Conservation (phyloP, 2,797 vertebrate genomes). For the Acipenser ruthenus region DNA sequence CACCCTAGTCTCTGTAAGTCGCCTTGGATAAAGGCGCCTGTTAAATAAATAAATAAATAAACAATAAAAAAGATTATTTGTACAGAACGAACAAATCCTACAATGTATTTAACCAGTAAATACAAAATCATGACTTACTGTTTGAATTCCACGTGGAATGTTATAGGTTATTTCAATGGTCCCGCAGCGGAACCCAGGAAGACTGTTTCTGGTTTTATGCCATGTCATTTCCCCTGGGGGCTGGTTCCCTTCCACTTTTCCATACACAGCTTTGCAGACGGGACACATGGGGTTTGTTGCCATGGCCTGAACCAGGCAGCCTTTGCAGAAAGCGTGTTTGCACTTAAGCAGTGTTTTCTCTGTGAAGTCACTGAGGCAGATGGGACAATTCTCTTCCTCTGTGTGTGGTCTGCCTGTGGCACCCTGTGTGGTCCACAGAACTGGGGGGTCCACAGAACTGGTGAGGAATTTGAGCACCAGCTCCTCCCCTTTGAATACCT, state of each 20-base stretch:
- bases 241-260: constrained; percentile 45
- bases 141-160: constrained; percentile 37
- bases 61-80: too few species aligned
- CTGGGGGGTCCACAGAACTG: not conserved
- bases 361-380: constrained; percentile 40
- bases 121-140: constrained; percentile 32
- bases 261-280: constrained; percentile 51
- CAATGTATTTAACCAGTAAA: too few species aligned
- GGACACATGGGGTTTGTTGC: too few species aligned
- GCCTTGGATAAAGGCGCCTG: too few species aligned
- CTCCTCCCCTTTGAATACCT: constrained; percentile 6
- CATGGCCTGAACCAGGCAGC: too few species aligned
- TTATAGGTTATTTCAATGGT: constrained; percentile 30
- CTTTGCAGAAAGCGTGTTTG: constrained; percentile 49
- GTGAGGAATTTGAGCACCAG: constrained; percentile 13
- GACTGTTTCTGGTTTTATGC: fast-evolving
- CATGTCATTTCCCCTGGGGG: constrained; percentile 29
- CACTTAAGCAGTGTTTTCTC: constrained; percentile 39
- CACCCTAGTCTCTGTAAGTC: too few species aligned
- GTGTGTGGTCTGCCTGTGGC: not conserved
- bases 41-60: too few species aligned
- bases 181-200: constrained; percentile 31
- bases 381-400: constrained; percentile 25
- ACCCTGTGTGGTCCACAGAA: not conserved
- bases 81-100: too few species aligned